phyloP scores from a whole-genome alignment of 2,888 invertebrate genomes.

The Netelia fuscicornis region DNA sequence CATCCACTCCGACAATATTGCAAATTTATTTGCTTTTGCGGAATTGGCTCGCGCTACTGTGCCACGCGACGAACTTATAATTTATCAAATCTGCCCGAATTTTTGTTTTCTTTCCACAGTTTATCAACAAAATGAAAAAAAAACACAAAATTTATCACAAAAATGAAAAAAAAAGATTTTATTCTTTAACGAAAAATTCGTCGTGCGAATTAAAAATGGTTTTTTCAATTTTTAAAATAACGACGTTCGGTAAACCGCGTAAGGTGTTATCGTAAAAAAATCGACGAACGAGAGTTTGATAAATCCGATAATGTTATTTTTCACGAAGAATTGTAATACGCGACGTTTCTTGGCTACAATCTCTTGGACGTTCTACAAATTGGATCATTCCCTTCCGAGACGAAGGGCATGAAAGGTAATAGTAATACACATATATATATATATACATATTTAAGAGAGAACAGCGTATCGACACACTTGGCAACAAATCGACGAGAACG shows the following conservation, averaged over 20 bases:
- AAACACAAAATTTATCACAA: too few relatives aligned
- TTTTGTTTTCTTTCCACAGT: too few relatives aligned
- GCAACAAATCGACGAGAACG: conserved; percentile 59
- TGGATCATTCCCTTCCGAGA: conserved; percentile 60
- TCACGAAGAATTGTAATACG: conserved; percentile 17
- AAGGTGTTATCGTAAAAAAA: not conserved
- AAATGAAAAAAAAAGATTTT: too few relatives aligned
- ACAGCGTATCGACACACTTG: conserved; percentile 44
- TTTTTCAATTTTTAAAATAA: not conserved
- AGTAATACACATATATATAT: conserved; percentile 25
- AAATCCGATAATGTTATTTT: conserved; percentile 27
- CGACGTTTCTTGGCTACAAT: conserved; percentile 30
- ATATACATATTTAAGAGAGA: conserved; percentile 33
- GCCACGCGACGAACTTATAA: too few relatives aligned
- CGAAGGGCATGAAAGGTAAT: conserved; percentile 54
- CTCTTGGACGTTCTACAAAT: conserved; percentile 55
- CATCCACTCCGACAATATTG: not conserved
- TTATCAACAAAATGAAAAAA: too few relatives aligned
- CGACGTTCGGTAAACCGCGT: not conserved
- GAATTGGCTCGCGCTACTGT: too few relatives aligned
- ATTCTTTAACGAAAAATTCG: too few relatives aligned
- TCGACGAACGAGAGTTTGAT: not conserved
- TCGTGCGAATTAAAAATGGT: too few relatives aligned
- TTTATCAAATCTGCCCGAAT: too few relatives aligned
- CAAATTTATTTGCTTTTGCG: not conserved